Conservation (phyloP, 2,888 invertebrate species). For the Andrena hattorfiana region DNA sequence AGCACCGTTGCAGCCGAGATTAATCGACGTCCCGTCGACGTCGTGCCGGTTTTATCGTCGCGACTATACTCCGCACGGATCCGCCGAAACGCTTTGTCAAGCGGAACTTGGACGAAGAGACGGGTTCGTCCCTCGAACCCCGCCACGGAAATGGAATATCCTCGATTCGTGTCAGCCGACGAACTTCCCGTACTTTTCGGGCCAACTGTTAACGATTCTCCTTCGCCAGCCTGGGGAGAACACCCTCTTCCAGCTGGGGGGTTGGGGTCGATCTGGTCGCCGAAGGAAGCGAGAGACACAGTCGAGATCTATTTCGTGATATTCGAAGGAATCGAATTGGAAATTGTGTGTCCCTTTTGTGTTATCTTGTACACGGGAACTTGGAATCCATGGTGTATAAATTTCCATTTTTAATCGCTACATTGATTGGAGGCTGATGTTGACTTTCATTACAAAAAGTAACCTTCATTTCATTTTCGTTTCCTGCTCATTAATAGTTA, state of each 20-base stretch:
- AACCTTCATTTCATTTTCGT: too few species aligned
- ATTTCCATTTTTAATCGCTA: too few species aligned
- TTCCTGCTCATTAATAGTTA: background rate
- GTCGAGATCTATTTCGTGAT: background rate
- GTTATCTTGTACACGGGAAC: background rate
- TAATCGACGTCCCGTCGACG: conserved; percentile 65
- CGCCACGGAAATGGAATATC: conserved; percentile 68
- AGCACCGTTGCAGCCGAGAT: conserved; percentile 60
- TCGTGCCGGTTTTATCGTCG: conserved; percentile 66
- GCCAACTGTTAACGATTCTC: conserved; percentile 62
- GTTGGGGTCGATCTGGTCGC: background rate
- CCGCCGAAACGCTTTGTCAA: conserved; percentile 68
- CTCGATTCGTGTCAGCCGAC: conserved; percentile 59
- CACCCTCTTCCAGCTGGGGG: conserved; percentile 31
- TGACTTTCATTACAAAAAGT: too few species aligned
- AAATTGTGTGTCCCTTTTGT: conserved; percentile 1
- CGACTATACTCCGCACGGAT: conserved; percentile 52
- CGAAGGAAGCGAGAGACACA: background rate
- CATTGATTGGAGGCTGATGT: too few species aligned
- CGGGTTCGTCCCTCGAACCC: conserved; percentile 45
- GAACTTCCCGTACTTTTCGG: conserved; percentile 64
- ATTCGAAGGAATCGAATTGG: conserved; percentile 11
- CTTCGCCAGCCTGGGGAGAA: conserved; percentile 11
- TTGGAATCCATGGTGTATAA: too few species aligned
- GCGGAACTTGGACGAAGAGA: conserved; percentile 60